A percentile compares a stretch with the other conserved stretches of the same genome.
phyloP scores from a whole-genome alignment of 1,140 invertebrate genomes.

The Bradysia coprophila region DNA sequence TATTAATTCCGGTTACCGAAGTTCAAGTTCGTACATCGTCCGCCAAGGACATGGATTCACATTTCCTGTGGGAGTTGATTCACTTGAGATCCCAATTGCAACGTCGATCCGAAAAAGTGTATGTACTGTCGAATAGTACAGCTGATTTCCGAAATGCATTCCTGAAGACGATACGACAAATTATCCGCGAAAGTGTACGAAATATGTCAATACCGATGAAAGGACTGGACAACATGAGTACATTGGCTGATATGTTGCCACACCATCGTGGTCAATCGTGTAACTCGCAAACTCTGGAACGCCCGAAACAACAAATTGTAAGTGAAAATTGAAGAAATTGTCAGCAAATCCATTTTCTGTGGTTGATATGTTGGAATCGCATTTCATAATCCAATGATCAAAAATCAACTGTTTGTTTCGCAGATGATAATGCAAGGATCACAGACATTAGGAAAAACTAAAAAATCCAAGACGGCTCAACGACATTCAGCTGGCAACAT shows the following conservation, averaged over 20 bases:
- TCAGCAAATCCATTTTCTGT: not conserved
- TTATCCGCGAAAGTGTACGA: constrained; percentile 84
- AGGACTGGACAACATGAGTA: constrained; percentile 31
- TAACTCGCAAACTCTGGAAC: constrained; percentile 34
- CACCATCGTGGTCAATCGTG: constrained; percentile 24
- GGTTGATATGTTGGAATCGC: not conserved
- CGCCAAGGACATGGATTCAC: constrained; percentile 82
- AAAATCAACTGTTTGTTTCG: constrained; percentile 3
- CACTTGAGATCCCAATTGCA: constrained; percentile 85
- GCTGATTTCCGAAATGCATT: constrained; percentile 90
- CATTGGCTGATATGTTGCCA: constrained; percentile 17
- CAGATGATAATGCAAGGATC: constrained; percentile 43
- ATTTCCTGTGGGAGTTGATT: constrained; percentile 93
- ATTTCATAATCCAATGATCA: not conserved
- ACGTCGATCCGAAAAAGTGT: constrained; percentile 87
- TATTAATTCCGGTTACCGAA: constrained; percentile 88
- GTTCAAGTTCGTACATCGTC: constrained; percentile 86
- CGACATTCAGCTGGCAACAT: constrained; percentile 77
- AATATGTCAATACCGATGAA: constrained; percentile 85
- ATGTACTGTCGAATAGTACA: constrained; percentile 91
- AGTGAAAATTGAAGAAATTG: constrained; percentile 7
- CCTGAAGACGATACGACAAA: constrained; percentile 88
- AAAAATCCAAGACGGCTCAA: constrained; percentile 55
- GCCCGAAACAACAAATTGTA: constrained; percentile 31
- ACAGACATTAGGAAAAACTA: constrained; percentile 51